phyloP scores from a whole-genome alignment of 2,888 invertebrate species.

The Venusia cambrica region DNA sequence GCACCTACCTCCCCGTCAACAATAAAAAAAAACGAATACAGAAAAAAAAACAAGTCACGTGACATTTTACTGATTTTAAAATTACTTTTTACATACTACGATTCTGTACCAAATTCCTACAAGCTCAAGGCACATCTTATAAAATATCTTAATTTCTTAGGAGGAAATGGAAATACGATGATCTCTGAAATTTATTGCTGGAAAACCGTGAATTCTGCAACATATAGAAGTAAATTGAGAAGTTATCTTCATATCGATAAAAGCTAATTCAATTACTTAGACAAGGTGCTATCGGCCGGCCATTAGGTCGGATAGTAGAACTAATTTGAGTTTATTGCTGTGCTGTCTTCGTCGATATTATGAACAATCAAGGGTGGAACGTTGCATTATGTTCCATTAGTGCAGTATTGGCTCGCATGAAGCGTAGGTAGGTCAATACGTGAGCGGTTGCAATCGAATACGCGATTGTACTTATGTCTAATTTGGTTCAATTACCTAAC shows the following conservation, averaged over 20 bases:
- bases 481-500: constrained; percentile 11
- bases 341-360: constrained; percentile 45
- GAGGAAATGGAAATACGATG: constrained; percentile 16
- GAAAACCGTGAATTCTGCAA: constrained; percentile 8
- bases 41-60: too few relatives aligned
- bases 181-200: constrained; percentile 32
- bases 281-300: constrained; percentile 19
- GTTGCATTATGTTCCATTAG: constrained; percentile 45
- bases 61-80: too few relatives aligned
- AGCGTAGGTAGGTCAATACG: constrained; percentile 1
- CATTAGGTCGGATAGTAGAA: constrained; percentile 29
- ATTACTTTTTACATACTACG: too few relatives aligned
- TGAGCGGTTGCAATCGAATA: constrained; percentile 2
- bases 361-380: constrained; percentile 41
- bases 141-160: constrained; percentile 29
- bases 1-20: too few relatives aligned
- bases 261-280: constrained; percentile 35
- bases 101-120: too few relatives aligned
- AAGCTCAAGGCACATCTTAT: constrained; percentile 30
- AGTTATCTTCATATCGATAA: constrained; percentile 33
- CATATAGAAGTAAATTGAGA: constrained; percentile 16
- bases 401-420: constrained; percentile 6
- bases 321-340: constrained; percentile 29
- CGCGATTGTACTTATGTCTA: constrained; percentile 12
- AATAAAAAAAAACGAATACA: too few relatives aligned